Base-by-base conservation (phyloP, 2,888 invertebrate species). In the Bhutanitis thaidina region DNA sequence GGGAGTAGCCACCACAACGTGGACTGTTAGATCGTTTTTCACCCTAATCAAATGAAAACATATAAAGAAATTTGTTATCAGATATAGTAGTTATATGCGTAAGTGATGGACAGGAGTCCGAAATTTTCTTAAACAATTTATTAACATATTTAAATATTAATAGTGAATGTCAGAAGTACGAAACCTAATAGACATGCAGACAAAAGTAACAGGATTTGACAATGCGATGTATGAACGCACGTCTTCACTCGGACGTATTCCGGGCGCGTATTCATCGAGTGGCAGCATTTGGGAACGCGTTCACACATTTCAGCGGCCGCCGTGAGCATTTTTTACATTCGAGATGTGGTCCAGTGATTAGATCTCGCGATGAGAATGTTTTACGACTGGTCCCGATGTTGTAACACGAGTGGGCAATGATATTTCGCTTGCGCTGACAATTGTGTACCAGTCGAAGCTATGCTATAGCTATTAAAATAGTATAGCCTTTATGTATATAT, bases 331-430 rank as follows among this genome's bases (percentile, higher is more conserved):
- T 55, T 52, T 37, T 54, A 43, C 53, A 51, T 27, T 30, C 48
- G 53, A 62, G 61, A 60, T 61, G 53, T 44, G 49, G 57, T 56
- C 53, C 52, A 53, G 41, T 53, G 61, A 63, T 63, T 58, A 58
- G 56, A 57, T 56, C 52, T 51, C 53, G 56, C 45, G 53, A 57
- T 55, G 53, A 46, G 50, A 49, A 45, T 49, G 54, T 55, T 57
- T 59, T 59, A 59, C 55, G 60, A 61, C 57, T 54, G 56, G 56
- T 55, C 54, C 54, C 50, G 54, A 59, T 58, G 59, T 57, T 54
- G 60, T 57, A 61, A 60, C 54, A 40, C 52, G 49, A 59, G 54
- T 45, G 49, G 49, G 25, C 49, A 52, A 41, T 49, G 54, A 50
- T 59, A 55, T 53, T 56, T 46, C 52, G 46, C 40, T 20, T 41